Percentiles rank a stretch among this genome's conserved stretches.
Evolutionary conservation across 2,888 invertebrate species (phyloP).

Genomic region (Spilosoma lubricipeda): DNA sequence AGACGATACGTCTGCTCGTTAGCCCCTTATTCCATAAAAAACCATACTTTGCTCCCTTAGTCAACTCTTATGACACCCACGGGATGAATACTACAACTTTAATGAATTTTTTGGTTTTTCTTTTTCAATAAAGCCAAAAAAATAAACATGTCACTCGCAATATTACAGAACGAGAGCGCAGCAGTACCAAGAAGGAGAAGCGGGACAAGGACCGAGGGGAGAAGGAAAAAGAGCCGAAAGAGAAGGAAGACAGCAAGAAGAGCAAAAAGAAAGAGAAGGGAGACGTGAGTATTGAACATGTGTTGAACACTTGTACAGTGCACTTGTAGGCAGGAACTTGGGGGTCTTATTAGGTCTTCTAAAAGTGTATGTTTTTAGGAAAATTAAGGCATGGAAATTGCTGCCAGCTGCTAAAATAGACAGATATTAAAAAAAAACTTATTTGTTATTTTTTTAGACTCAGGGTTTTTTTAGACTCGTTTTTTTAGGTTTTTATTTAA

Average conservation of each 20-base stretch:
- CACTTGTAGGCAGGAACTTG: not conserved
- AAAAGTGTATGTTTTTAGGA: not conserved
- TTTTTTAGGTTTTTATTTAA: too few species aligned
- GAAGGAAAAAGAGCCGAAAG: constrained; percentile 82
- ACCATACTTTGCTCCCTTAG: too few species aligned
- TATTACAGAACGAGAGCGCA: constrained; percentile 78
- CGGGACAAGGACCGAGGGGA: constrained; percentile 88
- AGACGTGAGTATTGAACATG: constrained; percentile 61
- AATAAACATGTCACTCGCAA: not conserved
- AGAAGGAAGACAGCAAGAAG: constrained; percentile 75
- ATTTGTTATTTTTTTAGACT: too few species aligned
- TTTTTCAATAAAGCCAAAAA: not conserved
- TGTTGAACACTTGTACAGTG: constrained; percentile 9
- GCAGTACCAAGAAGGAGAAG: constrained; percentile 85
- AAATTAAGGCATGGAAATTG: too few species aligned
- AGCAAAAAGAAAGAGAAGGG: constrained; percentile 79
- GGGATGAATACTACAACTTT: too few species aligned
- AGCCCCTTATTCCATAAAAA: too few species aligned
- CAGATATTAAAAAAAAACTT: too few species aligned
- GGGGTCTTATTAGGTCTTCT: not conserved
- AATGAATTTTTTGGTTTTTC: too few species aligned
- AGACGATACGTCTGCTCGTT: too few species aligned
- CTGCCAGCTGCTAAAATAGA: too few species aligned
- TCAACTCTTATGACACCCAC: too few species aligned
- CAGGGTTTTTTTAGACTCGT: too few species aligned